phyloP scores from a whole-genome alignment of 2,888 invertebrate genomes.

The Dasypogon diadema region DNA sequence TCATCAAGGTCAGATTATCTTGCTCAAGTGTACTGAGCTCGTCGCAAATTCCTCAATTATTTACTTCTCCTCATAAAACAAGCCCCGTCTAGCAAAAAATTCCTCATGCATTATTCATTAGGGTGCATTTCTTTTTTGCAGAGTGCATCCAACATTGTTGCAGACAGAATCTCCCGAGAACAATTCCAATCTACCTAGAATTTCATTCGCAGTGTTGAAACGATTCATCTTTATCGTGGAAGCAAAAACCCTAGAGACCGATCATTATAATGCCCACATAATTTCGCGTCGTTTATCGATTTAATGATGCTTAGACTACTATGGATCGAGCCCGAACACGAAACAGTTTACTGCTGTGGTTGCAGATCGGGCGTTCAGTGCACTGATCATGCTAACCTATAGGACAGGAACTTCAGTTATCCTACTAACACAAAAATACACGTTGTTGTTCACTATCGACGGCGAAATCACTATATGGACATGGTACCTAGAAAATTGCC shows the following conservation, averaged over 20 bases:
- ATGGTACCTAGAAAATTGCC: constrained; percentile 33
- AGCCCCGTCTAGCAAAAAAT: constrained; percentile 22
- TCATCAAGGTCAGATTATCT: not conserved
- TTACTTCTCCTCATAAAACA: constrained; percentile 14
- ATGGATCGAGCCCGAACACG: not conserved
- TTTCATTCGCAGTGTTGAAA: not conserved
- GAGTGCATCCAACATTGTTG: not conserved
- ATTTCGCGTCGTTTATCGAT: constrained; percentile 48
- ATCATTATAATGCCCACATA: constrained; percentile 40
- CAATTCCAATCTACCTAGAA: not conserved
- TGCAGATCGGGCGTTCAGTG: not conserved
- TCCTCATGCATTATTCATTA: constrained; percentile 46
- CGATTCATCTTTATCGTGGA: not conserved
- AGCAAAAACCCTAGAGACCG: constrained; percentile 2
- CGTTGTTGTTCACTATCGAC: not conserved
- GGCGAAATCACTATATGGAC: not conserved
- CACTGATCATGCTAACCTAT: not conserved
- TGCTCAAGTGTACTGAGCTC: not conserved
- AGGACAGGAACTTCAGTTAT: not conserved
- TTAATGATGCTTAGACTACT: constrained; percentile 41
- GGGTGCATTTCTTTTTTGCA: constrained; percentile 28
- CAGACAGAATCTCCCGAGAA: constrained; percentile 16
- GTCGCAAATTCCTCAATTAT: constrained; percentile 27
- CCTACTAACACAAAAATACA: constrained; percentile 36
- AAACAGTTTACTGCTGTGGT: not conserved